Evolutionary conservation across 2,888 invertebrate genomes (phyloP).

Genomic region (Euzophera pinguis): DNA sequence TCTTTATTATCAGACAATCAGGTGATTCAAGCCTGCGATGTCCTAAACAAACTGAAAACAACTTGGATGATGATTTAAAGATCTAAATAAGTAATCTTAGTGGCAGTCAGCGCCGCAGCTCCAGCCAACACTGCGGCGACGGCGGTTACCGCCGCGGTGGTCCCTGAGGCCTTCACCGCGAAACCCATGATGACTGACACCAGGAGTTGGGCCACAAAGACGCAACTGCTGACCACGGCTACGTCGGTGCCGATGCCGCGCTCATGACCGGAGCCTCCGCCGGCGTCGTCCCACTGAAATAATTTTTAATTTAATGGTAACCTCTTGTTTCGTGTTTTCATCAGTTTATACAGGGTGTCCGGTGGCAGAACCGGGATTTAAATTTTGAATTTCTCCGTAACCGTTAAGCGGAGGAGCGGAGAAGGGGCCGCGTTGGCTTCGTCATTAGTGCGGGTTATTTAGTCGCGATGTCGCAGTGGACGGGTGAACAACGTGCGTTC

Average conservation of each 20-base stretch:
- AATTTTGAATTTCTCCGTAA: too few relatives aligned
- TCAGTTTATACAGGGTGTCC: too few relatives aligned
- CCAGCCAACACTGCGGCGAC: constrained; percentile 91
- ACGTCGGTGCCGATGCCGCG: constrained; percentile 97
- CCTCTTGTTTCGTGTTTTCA: too few relatives aligned
- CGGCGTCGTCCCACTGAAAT: constrained; percentile 63
- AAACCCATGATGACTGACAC: constrained; percentile 93
- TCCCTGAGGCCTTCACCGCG: constrained; percentile 88
- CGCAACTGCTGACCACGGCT: constrained; percentile 96
- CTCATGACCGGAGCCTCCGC: constrained; percentile 78
- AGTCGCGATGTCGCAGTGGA: too few relatives aligned
- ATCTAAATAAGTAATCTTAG: constrained; percentile 93
- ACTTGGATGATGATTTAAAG: too few relatives aligned
- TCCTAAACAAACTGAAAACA: not conserved
- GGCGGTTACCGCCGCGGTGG: constrained; percentile 89
- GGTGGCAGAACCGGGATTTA: too few relatives aligned
- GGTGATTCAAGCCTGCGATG: too few relatives aligned
- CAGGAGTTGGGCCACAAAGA: constrained; percentile 95
- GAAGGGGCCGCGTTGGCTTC: too few relatives aligned
- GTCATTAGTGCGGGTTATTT: too few relatives aligned
- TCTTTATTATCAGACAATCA: too few relatives aligned
- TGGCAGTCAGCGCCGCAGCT: constrained; percentile 91
- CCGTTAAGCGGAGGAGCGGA: too few relatives aligned
- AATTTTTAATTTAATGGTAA: not conserved
- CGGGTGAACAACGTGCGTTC: too few relatives aligned